Conservation (phyloP, 2,113 vertebrate genomes). For the Otis tarda region DNA sequence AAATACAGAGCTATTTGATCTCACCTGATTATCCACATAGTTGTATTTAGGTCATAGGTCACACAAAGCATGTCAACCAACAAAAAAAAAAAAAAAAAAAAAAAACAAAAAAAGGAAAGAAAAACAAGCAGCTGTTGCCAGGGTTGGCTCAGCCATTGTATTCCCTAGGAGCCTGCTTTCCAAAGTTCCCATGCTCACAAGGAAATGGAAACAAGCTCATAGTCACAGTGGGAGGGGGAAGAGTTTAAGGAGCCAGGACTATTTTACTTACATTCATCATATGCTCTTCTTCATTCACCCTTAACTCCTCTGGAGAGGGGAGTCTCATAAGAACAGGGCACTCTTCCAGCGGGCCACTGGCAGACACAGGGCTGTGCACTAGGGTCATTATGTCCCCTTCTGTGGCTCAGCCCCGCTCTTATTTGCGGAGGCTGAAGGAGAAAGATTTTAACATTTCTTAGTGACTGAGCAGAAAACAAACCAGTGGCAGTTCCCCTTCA, state of each 20-base stretch:
- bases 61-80: background rate
- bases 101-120: background rate
- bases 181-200: background rate
- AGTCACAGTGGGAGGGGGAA: background rate
- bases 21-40: background rate
- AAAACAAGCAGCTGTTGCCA: background rate
- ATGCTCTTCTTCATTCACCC: background rate
- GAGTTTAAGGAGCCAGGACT: background rate
- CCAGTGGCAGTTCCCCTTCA: background rate
- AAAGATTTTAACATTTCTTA: slow-evolving; percentile 10
- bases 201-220: background rate
- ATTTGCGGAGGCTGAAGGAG: background rate
- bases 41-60: background rate
- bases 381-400: background rate
- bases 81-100: background rate
- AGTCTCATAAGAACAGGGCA: background rate
- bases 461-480: background rate
- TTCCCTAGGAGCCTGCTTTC: background rate
- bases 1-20: background rate
- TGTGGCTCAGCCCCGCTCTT: background rate
- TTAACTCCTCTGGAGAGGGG: background rate
- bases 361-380: background rate
- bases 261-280: slow-evolving; percentile 8
- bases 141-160: background rate
- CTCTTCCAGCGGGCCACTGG: background rate